Conservation (phyloP, 2,888 invertebrate species). For the Hipparchia semele region DNA sequence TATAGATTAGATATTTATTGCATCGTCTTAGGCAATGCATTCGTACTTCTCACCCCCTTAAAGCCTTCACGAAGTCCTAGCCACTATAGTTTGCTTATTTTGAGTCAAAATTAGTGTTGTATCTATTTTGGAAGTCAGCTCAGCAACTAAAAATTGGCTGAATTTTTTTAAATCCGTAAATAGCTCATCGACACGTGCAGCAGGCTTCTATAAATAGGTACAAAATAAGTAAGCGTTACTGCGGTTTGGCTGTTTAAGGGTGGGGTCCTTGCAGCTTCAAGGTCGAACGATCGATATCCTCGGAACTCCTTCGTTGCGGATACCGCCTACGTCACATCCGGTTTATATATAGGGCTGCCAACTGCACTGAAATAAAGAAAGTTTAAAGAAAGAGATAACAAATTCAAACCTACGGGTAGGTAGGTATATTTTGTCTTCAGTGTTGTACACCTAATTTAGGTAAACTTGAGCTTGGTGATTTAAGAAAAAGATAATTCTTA, state of each 20-base stretch:
- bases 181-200: slow-evolving; percentile 28
- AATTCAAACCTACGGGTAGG: no score
- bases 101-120: no score
- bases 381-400: neutral
- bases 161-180: slow-evolving; percentile 9
- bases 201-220: slow-evolving; percentile 31
- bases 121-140: neutral
- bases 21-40: no score
- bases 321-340: slow-evolving; percentile 44
- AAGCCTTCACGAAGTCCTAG: no score
- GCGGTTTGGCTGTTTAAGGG: slow-evolving; percentile 32
- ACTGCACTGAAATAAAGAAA: neutral
- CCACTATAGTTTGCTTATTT: no score
- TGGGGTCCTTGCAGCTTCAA: slow-evolving; percentile 46
- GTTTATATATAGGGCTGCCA: neutral
- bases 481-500: no score
- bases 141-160: neutral
- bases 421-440: no score
- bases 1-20: no score
- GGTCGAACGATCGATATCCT: slow-evolving; percentile 49
- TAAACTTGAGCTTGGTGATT: no score
- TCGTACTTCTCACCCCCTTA: no score
- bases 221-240: slow-evolving; percentile 34
- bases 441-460: no score
- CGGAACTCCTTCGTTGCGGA: slow-evolving; percentile 35